Evolutionary conservation across 2,888 invertebrate species (phyloP), one percentile per base, ranked within the genome.

Genomic region (Hermaeophaga mercurialis): DNA sequence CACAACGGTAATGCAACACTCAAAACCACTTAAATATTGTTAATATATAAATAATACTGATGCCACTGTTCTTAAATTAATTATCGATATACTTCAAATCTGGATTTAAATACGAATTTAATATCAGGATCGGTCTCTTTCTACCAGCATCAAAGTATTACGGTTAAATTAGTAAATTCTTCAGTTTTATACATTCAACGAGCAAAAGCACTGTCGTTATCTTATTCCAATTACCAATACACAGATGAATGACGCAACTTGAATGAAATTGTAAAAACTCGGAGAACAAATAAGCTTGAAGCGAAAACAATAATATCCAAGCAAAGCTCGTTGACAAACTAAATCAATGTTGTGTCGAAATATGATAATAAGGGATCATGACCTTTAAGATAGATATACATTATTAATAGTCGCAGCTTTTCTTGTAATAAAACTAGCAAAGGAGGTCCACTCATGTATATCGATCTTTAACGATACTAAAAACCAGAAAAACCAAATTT

Each of bases 311-410:
- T 48, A 53, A 39, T 48, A 56, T 53, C 48, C 24, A 53, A 45
- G 34, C 52, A 46, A 53, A 50, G 56, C 44, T 52, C 45, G 34
- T 56, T 49, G 55, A 44, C 41, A 46, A 52, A 56, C 57, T 56
- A 54, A 58, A 60, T 46, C 47, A 48, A 43, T 49, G 14, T 54
- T 28, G 54, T 63, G 56, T 62, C 52, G 62, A 64, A 66, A 66
- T 66, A 64, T 61, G 66, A 68, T 68, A 66, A 66, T 68, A 39
- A 47, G 44, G 56, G 66, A 66, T 65, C 68, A 62, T 59, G 68
- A 68, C 65, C 68, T 65, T 62, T 54, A 48, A n/a, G n/a, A n/a
- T 54, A 31, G 11, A 46, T 48, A 62, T 59, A 53, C 11, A 55
- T 38, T 65, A 57, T 45, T 36, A 15, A 52, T 62, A 56, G 59